Evolutionary conservation across 2,113 vertebrate genomes (phyloP), one percentile per base, ranked within the genome.

Genomic region (Micromys minutus): DNA sequence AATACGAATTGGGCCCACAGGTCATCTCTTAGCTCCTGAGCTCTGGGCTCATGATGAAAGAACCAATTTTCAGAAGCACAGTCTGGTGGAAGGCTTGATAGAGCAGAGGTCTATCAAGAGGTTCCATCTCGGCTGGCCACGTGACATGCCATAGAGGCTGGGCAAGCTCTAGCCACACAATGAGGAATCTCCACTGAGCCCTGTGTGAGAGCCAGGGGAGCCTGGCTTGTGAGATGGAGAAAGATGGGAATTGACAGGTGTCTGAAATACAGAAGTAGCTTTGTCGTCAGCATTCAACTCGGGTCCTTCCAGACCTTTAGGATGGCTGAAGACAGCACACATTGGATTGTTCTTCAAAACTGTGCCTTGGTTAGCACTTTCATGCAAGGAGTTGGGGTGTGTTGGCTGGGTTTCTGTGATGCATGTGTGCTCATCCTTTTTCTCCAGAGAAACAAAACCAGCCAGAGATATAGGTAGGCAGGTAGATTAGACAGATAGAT

Each of bases 21-120:
- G 0, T 96, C 94, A 92, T 39, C 0, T 91, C 72, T 94, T 93
- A 88, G 91, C n/a, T 52, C 8, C 88, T n/a, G 24, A 7, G 3
- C n/a, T 89, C 45, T 75, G 79, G n/a, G 67, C 76, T 96, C 15
- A 34, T 83, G 93, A 15, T 92, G 94, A 95, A 92, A 61, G 92
- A 96, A 95, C 94, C 97, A 57, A 95, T 96, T 96, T 97, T 88
- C 71, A 84, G 79, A 42, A 94, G 89, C 80, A 24, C 26, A 0
- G 5, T 72, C 75, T 79, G 86, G 26, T 0, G 36, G 47, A 86
- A 96, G 69, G 61, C 81, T 77, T 80, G 45, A n/a, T 29, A 55
- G 84, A 84, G 52, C 59, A 63, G 95, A 71, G 26, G 47, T 61
- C n/a, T n/a, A n/a, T n/a, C n/a, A n/a, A n/a, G 83, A 90, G 69